These are phyloP conservation scores for Euplexia lucipara DNA, from an alignment of 2,888 invertebrate species.

Conservation along the genomic window DNA sequence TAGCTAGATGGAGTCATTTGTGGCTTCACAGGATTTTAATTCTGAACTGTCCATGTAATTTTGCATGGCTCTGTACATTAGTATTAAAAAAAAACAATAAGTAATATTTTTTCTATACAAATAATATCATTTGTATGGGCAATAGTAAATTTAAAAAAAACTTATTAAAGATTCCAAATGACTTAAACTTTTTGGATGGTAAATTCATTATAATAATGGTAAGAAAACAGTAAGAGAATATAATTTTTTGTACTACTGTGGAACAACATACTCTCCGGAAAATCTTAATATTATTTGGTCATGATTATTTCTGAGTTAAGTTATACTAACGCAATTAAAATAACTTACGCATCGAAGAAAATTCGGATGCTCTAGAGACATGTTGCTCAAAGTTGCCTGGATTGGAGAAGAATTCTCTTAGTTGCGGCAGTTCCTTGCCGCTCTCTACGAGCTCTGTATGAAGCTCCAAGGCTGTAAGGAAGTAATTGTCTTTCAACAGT, in stretches of 20 bases:
- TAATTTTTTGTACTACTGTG: too few species aligned
- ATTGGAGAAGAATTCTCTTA: slow-evolving; percentile 96
- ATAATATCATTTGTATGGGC: background rate
- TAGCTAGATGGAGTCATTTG: too few species aligned
- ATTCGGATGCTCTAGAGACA: slow-evolving; percentile 91
- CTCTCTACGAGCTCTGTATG: slow-evolving; percentile 96
- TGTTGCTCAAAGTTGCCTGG: slow-evolving; percentile 96
- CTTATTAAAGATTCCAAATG: background rate
- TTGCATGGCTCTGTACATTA: too few species aligned
- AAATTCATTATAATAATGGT: background rate
- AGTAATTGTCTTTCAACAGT: slow-evolving; percentile 94
- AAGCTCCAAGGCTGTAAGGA: slow-evolving; percentile 95
- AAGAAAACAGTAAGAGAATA: too few species aligned
- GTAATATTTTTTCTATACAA: background rate
- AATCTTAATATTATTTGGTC: background rate
- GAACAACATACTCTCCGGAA: background rate
- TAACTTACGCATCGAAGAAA: slow-evolving; percentile 92
- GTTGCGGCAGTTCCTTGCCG: slow-evolving; percentile 94
- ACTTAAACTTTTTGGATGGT: background rate
- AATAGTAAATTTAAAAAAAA: background rate
- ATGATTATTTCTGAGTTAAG: background rate
- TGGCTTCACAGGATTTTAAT: too few species aligned
- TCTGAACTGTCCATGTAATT: too few species aligned
- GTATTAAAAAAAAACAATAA: too few species aligned
- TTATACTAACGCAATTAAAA: slow-evolving; percentile 15